Percentiles rank a stretch among this genome's conserved stretches.
Conservation (phyloP, 2,113 vertebrate genomes). For the Shinisaurus crocodilurus region DNA sequence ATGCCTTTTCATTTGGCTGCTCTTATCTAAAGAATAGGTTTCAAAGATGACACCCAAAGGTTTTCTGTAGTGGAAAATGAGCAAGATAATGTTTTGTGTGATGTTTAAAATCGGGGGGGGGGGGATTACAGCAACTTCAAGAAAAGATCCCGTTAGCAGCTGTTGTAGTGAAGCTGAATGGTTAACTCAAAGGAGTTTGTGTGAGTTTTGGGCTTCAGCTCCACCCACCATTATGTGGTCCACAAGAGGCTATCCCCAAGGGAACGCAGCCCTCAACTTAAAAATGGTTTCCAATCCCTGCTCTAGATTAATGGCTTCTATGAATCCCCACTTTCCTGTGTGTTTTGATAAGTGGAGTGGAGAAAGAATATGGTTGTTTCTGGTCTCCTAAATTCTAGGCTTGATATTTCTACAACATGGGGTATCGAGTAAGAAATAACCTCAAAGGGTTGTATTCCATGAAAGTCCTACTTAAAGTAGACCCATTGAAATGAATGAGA, state of each 20-base stretch:
- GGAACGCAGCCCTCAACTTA: not conserved
- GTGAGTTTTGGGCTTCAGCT: no score
- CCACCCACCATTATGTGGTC: not conserved
- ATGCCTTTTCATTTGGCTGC: not conserved
- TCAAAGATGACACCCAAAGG: not conserved
- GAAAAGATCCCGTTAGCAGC: not conserved
- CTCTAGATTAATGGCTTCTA: not conserved
- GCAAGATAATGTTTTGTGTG: no score
- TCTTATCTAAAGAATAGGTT: not conserved
- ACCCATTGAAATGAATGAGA: no score
- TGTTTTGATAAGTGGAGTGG: not conserved
- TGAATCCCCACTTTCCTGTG: not conserved
- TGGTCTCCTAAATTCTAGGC: not conserved
- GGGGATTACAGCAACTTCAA: not conserved
- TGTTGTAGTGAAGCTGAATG: no score
- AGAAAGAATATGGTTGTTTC: not conserved
- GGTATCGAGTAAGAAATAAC: not conserved
- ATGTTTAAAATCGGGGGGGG: no score
- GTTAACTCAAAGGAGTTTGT: no score
- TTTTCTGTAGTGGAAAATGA: not conserved
- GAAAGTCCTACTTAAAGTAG: no score
- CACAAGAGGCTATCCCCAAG: not conserved
- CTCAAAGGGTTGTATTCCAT: not conserved
- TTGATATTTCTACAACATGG: not conserved
- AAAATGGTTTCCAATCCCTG: not conserved